Base-by-base conservation (phyloP, 2,888 invertebrate genomes). In the Protophormia terraenovae region DNA sequence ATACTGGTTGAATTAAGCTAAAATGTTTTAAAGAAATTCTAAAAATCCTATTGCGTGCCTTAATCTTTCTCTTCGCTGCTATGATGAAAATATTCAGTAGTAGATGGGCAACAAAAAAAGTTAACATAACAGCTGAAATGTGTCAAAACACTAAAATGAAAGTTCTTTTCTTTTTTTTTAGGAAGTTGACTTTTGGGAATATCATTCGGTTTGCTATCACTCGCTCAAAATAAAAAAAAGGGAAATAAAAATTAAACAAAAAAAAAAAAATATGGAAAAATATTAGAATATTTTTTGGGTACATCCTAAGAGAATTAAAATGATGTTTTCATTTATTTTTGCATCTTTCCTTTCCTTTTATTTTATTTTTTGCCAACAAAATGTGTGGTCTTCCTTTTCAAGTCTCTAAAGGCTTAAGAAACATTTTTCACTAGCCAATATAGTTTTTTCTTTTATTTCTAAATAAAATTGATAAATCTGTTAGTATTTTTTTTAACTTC, bases 101-200 rank as follows among this genome's bases (percentile, higher is more conserved):
- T 75, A 69, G 32, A 62, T 69, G 55, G 27, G 10, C 27, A 71
- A 55, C 50, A 64, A 75, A 78, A n/a, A 85, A 85, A 75, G 66
- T 71, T 82, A 75, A 75, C 75, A 85, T 75, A 82, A 78, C 82
- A 82, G 69, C 82, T 85, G 78, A 85, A 85, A 82, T 82, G 82
- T 85, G 85, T 85, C 85, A 85, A 82, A 85, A 85, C 81, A 79
- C 78, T 85, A 79, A 85, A 78, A 85, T 82, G 64, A 82, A 85
- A 82, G 82, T 85, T 77, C 14, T 67, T 66, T 58, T n/a, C 32
- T 66, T 67, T 71, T 58, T 38, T 47, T 53, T 50, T 16, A 27
- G 69, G 71, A 71, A 82, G 73, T 75, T 85, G 69, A 82, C 82
- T 79, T 79, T 76, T 75, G 85, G 85, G 85, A 85, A 82, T 82